phyloP scores from a whole-genome alignment of 2,888 invertebrate genomes.

The Thyatira batis region DNA sequence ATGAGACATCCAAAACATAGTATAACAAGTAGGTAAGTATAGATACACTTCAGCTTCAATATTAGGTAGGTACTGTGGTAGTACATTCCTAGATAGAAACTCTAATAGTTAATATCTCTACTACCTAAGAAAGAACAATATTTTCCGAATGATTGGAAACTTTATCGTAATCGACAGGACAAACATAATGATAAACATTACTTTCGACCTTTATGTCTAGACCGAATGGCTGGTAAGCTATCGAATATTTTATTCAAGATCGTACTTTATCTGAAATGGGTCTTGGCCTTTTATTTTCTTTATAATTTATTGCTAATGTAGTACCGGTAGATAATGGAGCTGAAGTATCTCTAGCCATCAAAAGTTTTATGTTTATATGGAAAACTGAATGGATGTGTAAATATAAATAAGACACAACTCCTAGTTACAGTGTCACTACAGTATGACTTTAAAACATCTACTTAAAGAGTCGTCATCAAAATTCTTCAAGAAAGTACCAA shows the following conservation, averaged over 20 bases:
- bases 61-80: no score
- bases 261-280: conserved; percentile 1
- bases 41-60: no score
- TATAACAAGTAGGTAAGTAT: no score
- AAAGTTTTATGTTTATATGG: background rate
- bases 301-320: conserved; percentile 1
- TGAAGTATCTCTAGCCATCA: background rate
- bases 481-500: no score
- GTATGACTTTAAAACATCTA: no score
- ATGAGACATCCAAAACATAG: no score
- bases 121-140: conserved; percentile 1
- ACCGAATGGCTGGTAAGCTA: conserved; percentile 12
- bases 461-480: no score
- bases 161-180: conserved; percentile 15
- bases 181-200: conserved; percentile 25
- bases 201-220: conserved; percentile 26
- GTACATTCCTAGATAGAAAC: no score
- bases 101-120: background rate
- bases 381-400: background rate
- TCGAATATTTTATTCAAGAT: conserved; percentile 2
- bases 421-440: no score
- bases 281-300: conserved; percentile 2
- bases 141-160: conserved; percentile 16
- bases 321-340: background rate
- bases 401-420: no score